phyloP scores from a whole-genome alignment of 1,140 invertebrate genomes.

The Metaphire vulgaris region DNA sequence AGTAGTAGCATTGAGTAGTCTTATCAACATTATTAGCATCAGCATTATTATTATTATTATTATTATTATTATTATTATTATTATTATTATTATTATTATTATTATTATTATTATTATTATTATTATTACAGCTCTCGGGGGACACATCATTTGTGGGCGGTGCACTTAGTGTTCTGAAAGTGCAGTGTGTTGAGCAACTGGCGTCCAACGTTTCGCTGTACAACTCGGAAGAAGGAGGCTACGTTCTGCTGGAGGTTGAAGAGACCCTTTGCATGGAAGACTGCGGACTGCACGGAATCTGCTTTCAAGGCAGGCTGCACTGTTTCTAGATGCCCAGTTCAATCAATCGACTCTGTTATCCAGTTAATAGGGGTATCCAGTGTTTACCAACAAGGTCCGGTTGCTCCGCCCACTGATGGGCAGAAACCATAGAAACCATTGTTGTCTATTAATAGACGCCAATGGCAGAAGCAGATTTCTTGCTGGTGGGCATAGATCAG shows the following conservation, averaged over 20 bases:
- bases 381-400: too few relatives aligned
- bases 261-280: background rate
- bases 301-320: background rate
- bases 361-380: too few relatives aligned
- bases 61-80: background rate
- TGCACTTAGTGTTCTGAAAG: background rate
- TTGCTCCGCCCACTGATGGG: too few relatives aligned
- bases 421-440: too few relatives aligned
- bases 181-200: background rate
- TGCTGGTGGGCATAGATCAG: background rate
- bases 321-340: background rate
- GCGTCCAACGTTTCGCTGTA: background rate
- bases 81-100: background rate
- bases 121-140: background rate
- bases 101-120: background rate
- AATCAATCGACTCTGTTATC: background rate
- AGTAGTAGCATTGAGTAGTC: too few relatives aligned
- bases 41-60: background rate
- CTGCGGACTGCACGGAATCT: background rate
- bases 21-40: background rate
- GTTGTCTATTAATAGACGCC: background rate
- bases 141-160: background rate
- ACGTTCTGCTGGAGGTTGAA: background rate
- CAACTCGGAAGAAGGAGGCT: background rate
- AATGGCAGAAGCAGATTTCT: background rate